Percentiles rank a stretch among this genome's conserved stretches.
These are phyloP conservation scores for Eupleurogrammus muticus DNA, from an alignment of 2,797 vertebrate genomes.

Conservation along the genomic window DNA sequence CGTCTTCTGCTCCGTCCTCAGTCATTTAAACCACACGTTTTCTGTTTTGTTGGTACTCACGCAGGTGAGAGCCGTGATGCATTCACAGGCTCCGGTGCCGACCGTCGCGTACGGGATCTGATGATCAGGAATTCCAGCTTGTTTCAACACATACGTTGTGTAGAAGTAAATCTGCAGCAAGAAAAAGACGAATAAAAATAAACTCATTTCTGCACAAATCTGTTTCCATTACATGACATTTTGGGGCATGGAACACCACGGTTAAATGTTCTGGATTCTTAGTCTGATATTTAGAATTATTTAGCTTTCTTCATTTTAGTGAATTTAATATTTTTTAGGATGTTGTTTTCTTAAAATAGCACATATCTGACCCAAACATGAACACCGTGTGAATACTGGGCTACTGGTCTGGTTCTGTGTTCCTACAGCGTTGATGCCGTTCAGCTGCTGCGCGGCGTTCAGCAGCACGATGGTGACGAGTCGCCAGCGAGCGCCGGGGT, in stretches of 20 bases:
- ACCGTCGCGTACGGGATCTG: slow-evolving; percentile 88
- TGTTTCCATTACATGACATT: not conserved
- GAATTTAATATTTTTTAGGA: too few species aligned
- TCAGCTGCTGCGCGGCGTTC: slow-evolving; percentile 91
- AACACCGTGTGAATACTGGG: too few species aligned
- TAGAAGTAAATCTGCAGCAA: slow-evolving; percentile 92
- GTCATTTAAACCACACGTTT: too few species aligned
- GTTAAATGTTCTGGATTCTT: too few species aligned
- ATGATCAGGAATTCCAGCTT: slow-evolving; percentile 83
- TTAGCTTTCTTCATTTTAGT: too few species aligned
- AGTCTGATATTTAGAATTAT: too few species aligned
- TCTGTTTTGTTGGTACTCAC: too few species aligned
- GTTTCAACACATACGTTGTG: slow-evolving; percentile 85
- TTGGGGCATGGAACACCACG: too few species aligned
- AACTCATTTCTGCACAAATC: not conserved
- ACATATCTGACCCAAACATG: too few species aligned
- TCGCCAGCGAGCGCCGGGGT: slow-evolving; percentile 87
- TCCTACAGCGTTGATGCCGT: slow-evolving; percentile 91
- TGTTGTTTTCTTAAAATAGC: too few species aligned
- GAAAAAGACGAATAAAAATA: not conserved
- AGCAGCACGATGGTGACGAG: slow-evolving; percentile 86
- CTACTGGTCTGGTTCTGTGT: too few species aligned
- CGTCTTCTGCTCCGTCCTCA: too few species aligned
- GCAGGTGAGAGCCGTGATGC: slow-evolving; percentile 90
- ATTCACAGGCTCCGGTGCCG: slow-evolving; percentile 90